Percentiles rank a stretch among this genome's conserved stretches.
Conservation (phyloP, 2,797 vertebrate genomes). For the Tokudaia tokunoshimensis region DNA sequence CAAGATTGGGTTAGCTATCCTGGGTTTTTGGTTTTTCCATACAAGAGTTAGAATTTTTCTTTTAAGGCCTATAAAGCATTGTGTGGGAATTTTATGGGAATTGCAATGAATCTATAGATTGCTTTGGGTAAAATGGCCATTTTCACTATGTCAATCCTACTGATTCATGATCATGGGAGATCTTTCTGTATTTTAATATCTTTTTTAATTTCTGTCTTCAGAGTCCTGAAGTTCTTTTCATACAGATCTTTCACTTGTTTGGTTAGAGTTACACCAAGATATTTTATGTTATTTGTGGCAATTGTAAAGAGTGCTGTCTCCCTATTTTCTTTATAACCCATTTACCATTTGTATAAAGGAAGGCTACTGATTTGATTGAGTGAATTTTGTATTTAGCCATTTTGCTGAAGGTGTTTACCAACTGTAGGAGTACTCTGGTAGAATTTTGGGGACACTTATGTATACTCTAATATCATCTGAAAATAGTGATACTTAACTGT, state of each 20-base stretch:
- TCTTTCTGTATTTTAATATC: neutral
- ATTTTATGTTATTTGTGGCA: neutral
- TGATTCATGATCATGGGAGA: neutral
- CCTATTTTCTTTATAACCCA: neutral
- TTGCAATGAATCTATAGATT: neutral
- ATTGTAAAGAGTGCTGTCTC: neutral
- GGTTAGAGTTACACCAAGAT: neutral
- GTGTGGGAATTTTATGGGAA: neutral
- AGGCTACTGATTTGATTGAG: neutral
- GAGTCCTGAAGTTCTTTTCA: neutral
- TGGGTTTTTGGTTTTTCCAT: neutral
- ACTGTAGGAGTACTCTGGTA: neutral
- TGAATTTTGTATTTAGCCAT: neutral
- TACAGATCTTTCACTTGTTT: neutral
- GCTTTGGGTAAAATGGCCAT: neutral
- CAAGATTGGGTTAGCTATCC: neutral
- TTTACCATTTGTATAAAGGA: neutral
- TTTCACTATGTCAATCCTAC: neutral
- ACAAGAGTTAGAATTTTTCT: neutral
- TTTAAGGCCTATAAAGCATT: neutral
- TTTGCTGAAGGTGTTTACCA: neutral
- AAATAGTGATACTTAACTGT: neutral
- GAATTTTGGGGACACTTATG: neutral
- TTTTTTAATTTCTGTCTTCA: neutral
- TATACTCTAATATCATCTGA: neutral